These are phyloP conservation scores for Otus sunia DNA, from an alignment of 2,113 vertebrate species.

Conservation along the genomic window DNA sequence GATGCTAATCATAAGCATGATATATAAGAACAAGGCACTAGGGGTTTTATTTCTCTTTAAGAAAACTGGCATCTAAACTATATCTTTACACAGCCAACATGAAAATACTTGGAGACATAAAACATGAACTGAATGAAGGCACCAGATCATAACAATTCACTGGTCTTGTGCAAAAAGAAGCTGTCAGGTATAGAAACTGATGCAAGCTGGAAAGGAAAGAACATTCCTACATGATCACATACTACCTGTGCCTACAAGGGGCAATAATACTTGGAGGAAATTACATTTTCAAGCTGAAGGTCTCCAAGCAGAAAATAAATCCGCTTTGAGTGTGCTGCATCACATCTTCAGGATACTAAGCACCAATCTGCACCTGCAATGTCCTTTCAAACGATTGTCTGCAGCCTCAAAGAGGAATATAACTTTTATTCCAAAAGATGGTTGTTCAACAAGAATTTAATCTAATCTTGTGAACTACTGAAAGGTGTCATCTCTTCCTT, in stretches of 20 bases:
- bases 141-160: background rate
- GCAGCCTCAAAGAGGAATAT: background rate
- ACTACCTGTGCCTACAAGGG: background rate
- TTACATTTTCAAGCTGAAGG: background rate
- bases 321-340: background rate
- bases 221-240: background rate
- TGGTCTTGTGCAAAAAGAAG: background rate
- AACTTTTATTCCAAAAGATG: background rate
- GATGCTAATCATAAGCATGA: background rate
- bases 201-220: background rate
- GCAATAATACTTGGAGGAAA: background rate
- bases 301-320: background rate
- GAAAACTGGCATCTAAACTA: background rate
- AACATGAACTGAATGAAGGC: background rate
- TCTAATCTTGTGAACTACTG: background rate
- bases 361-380: fast-evolving
- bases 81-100: background rate
- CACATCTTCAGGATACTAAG: background rate
- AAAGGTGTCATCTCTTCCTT: background rate
- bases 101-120: background rate
- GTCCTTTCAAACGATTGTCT: background rate
- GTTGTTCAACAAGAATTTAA: background rate
- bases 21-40: background rate
- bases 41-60: background rate
- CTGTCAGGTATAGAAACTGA: background rate